A percentile compares a stretch with the other conserved stretches of the same genome.
Conservation (phyloP, 2,113 vertebrate genomes). For the Brachionichthys hirsutus region DNA sequence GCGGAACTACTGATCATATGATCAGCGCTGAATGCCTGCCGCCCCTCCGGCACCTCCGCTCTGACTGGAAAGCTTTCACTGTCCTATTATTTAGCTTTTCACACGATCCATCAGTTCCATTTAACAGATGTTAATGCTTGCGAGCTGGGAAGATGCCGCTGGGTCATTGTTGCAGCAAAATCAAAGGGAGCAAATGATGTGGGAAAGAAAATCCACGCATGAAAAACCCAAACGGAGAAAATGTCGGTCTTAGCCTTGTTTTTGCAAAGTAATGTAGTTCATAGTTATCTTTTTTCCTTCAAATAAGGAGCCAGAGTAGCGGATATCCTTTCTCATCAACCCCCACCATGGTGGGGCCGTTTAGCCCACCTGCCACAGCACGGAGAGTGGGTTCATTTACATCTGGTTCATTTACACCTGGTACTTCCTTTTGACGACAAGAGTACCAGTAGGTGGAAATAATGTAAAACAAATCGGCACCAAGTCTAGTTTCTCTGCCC, state of each 20-base stretch:
- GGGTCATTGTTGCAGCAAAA: constrained; percentile 14
- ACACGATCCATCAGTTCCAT: constrained; percentile 1
- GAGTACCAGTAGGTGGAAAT: background rate
- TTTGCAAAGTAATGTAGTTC: too few relatives aligned
- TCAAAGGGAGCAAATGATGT: constrained; percentile 42
- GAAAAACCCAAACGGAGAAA: constrained; percentile 17
- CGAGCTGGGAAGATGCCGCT: background rate
- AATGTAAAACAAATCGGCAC: background rate
- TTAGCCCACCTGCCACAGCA: too few relatives aligned
- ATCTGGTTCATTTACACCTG: too few relatives aligned
- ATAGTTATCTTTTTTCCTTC: too few relatives aligned
- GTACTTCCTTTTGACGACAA: too few relatives aligned
- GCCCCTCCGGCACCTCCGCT: background rate
- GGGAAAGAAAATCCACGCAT: constrained; percentile 33
- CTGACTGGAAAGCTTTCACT: background rate
- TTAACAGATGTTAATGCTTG: background rate
- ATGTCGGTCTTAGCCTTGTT: constrained; percentile 24
- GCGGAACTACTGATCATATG: constrained; percentile 22
- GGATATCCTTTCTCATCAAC: constrained; percentile 31
- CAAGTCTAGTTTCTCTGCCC: constrained; percentile 6
- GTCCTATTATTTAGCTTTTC: background rate
- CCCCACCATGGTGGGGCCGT: too few relatives aligned
- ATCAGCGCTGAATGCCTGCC: constrained; percentile 9
- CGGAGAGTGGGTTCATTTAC: too few relatives aligned
- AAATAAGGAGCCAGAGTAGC: too few relatives aligned